These are phyloP conservation scores for Lichenostomus cassidix DNA, from an alignment of 2,113 vertebrate species.

Conservation along the genomic window DNA sequence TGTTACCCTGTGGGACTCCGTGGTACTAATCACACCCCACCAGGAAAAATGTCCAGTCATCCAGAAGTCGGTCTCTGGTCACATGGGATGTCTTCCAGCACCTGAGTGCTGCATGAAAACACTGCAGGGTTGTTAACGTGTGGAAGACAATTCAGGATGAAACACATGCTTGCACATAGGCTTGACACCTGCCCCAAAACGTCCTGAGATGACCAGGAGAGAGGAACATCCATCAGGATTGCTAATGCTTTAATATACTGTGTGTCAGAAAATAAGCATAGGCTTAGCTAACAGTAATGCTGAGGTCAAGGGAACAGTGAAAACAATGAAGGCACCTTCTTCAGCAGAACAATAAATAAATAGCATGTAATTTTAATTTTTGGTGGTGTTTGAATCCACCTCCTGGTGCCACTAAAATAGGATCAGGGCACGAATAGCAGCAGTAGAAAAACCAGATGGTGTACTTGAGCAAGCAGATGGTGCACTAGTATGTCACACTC, in stretches of 20 bases:
- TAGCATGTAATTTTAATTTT: background rate
- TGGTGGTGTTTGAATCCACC: background rate
- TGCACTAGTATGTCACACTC: background rate
- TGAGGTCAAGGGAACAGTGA: background rate
- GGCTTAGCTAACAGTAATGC: background rate
- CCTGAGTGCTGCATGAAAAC: background rate
- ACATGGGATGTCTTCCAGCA: background rate
- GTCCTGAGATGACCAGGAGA: background rate
- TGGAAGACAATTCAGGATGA: background rate
- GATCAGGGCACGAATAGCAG: background rate
- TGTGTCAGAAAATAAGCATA: background rate
- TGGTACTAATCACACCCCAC: background rate
- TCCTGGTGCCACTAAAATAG: background rate
- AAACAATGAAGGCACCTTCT: background rate
- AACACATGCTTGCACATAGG: background rate
- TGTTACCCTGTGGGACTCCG: background rate
- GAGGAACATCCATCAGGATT: background rate
- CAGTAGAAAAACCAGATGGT: background rate
- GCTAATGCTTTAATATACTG: background rate
- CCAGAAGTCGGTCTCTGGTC: background rate
- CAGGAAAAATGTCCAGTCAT: accelerated
- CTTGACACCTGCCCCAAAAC: background rate
- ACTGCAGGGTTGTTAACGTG: background rate
- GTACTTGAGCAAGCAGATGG: background rate
- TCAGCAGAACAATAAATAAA: background rate